Conservation (phyloP, 2,888 invertebrate genomes). For the Polymixis lichenea region DNA sequence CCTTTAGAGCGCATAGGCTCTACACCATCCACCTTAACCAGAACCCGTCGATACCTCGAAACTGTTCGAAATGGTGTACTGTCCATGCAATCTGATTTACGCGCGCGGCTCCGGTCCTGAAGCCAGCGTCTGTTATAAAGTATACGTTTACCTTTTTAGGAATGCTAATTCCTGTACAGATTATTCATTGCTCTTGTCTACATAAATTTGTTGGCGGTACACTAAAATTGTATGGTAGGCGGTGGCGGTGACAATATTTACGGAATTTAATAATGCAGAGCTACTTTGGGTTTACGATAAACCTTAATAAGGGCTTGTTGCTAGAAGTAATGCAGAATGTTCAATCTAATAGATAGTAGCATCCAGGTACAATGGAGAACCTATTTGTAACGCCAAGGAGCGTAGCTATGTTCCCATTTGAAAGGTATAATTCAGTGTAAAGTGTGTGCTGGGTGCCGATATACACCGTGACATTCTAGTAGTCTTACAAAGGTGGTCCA, state of each 20-base stretch:
- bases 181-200: conserved; percentile 79
- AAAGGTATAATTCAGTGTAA: no score
- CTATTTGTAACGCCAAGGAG: not conserved
- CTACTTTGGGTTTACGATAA: conserved; percentile 15
- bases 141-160: conserved; percentile 84
- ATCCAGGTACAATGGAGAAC: conserved; percentile 12
- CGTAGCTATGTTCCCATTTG: not conserved
- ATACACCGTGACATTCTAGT: no score
- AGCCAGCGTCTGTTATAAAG: conserved; percentile 77
- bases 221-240: conserved; percentile 60
- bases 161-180: conserved; percentile 81
- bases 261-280: conserved; percentile 56
- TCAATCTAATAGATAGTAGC: not conserved
- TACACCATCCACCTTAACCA: conserved; percentile 54
- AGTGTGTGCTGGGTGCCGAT: no score
- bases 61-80: conserved; percentile 83
- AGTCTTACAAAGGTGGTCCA: no score
- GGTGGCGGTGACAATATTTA: conserved; percentile 59
- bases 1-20: conserved; percentile 6
- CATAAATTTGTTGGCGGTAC: conserved; percentile 69
- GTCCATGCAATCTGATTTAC: conserved; percentile 88
- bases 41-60: conserved; percentile 72
- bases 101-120: conserved; percentile 78
- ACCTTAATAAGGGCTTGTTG: conserved; percentile 9
- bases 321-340: conserved; percentile 9